A percentile compares a stretch with the other conserved stretches of the same genome.
These are phyloP conservation scores for Loris lydekkerianus DNA, from an alignment of 2,797 vertebrate species.

Conservation along the genomic window DNA sequence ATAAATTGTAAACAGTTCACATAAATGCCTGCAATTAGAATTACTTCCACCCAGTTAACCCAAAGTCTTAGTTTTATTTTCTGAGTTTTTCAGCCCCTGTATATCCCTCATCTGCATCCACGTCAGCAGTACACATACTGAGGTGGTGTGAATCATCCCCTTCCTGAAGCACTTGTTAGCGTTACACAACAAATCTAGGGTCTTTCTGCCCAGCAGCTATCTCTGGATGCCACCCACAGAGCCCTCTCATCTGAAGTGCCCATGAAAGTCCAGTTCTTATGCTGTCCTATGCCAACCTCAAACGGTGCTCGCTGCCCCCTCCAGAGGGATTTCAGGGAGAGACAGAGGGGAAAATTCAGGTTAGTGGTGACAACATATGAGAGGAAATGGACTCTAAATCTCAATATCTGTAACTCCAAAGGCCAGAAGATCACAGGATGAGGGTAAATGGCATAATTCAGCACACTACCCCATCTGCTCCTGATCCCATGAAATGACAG, in stretches of 20 bases:
- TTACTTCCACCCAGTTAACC: slow-evolving; percentile 79
- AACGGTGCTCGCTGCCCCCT: neutral
- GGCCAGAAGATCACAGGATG: neutral
- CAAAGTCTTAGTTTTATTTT: slow-evolving; percentile 77
- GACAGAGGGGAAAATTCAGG: neutral
- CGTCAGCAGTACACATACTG: neutral
- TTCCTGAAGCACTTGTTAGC: slow-evolving; percentile 56
- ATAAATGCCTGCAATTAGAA: slow-evolving; percentile 83
- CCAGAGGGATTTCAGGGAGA: slow-evolving; percentile 14
- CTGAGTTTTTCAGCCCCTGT: slow-evolving; percentile 61
- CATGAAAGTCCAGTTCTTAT: neutral
- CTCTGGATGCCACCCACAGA: slow-evolving; percentile 22
- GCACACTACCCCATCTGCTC: neutral
- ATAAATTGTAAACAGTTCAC: slow-evolving; percentile 81
- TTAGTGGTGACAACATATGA: neutral
- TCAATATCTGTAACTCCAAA: neutral
- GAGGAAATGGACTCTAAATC: slow-evolving; percentile 35
- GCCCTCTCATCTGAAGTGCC: neutral
- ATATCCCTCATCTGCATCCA: slow-evolving; percentile 61
- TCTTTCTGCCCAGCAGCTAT: slow-evolving; percentile 12
- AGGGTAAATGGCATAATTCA: slow-evolving; percentile 38
- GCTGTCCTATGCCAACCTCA: neutral
- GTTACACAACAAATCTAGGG: neutral
- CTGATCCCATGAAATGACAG: slow-evolving; percentile 43
- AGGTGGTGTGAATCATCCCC: slow-evolving; percentile 54